A percentile compares a stretch with the other conserved stretches of the same genome.
These are phyloP conservation scores for Calameuta pallipes DNA, from an alignment of 2,888 invertebrate genomes.

Conservation along the genomic window DNA sequence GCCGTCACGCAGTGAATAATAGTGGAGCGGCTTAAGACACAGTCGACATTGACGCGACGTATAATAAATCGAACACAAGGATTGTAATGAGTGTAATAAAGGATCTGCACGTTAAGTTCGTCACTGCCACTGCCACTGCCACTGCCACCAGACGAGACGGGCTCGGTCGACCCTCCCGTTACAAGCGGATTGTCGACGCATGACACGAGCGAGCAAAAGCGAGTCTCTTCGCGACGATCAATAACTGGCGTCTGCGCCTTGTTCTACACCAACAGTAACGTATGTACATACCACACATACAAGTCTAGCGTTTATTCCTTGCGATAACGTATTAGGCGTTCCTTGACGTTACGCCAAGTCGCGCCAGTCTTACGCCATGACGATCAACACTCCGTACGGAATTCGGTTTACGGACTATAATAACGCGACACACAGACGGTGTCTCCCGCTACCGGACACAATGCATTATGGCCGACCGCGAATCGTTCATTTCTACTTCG, in stretches of 20 bases:
- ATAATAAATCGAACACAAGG: neutral
- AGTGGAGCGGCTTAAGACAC: neutral
- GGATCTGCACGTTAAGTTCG: neutral
- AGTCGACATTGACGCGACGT: neutral
- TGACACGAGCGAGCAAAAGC: neutral
- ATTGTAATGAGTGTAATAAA: neutral
- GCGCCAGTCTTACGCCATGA: neutral
- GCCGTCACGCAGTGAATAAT: neutral
- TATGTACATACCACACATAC: neutral
- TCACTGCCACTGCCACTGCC: slow-evolving; percentile 9
- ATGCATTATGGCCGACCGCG: neutral
- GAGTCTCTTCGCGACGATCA: slow-evolving; percentile 1
- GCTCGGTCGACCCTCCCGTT: neutral
- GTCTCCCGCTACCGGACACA: neutral
- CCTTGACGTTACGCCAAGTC: neutral
- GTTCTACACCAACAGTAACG: neutral
- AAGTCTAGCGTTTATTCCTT: neutral
- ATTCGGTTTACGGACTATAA: neutral
- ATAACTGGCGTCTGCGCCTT: slow-evolving; percentile 5
- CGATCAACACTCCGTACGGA: neutral
- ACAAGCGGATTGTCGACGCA: neutral
- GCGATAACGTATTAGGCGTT: neutral
- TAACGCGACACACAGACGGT: neutral
- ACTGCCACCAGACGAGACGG: slow-evolving; percentile 1
- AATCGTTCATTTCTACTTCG: neutral